Evolutionary conservation across 2,797 vertebrate species (phyloP).

Genomic region (Cygnus olor): DNA sequence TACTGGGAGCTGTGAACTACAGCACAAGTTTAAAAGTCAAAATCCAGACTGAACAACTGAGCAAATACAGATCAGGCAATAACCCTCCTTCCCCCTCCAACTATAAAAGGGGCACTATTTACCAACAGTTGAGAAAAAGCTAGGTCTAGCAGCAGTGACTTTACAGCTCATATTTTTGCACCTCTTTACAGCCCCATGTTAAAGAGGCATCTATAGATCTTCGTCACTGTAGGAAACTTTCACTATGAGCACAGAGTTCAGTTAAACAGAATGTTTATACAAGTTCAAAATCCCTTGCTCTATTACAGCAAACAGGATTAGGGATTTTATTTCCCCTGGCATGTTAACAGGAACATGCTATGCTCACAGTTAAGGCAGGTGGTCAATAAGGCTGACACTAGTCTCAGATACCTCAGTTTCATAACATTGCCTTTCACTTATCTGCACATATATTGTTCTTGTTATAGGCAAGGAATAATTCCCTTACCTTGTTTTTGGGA

Average conservation of each 20-base stretch:
- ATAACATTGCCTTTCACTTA: not conserved
- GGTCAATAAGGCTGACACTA: not conserved
- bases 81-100: not conserved
- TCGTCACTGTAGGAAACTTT: not conserved
- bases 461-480: not conserved
- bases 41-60: not conserved
- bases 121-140: not conserved
- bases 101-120: not conserved
- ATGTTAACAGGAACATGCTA: not conserved
- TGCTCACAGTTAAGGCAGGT: not conserved
- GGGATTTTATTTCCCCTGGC: not conserved
- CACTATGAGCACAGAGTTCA: not conserved
- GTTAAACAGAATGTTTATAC: rapidly evolving
- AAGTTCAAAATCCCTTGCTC: not conserved
- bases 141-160: not conserved
- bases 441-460: not conserved
- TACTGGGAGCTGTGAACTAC: constrained; percentile 97
- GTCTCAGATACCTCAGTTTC: not conserved
- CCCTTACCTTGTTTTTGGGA: not conserved
- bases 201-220: not conserved
- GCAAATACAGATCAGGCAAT: not conserved
- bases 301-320: not conserved
- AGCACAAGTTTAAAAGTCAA: not conserved
- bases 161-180: not conserved
- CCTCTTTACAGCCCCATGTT: not conserved